phyloP scores from a whole-genome alignment of 2,797 vertebrate species.

The Peromyscus aztecus region DNA sequence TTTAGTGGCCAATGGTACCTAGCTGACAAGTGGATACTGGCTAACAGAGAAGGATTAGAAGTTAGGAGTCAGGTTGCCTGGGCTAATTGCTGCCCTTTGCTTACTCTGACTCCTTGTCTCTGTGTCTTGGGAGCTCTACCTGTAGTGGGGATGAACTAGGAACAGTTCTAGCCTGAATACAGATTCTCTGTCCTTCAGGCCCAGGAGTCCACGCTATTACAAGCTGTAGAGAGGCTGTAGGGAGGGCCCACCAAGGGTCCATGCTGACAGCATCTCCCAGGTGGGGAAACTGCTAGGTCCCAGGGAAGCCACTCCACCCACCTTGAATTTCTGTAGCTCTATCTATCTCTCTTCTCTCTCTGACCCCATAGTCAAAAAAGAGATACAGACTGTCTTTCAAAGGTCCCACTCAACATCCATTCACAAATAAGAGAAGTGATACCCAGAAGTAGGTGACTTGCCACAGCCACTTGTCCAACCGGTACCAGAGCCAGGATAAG shows the following conservation, averaged over 20 bases:
- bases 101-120: neutral
- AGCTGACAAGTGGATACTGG: rapidly evolving
- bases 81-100: neutral
- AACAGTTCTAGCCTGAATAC: neutral
- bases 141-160: neutral
- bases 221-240: rapidly evolving
- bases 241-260: neutral
- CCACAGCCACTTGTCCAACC: neutral
- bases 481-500: neutral
- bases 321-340: neutral
- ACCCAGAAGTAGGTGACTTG: neutral
- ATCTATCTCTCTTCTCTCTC: rapidly evolving
- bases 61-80: neutral
- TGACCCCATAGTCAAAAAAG: neutral
- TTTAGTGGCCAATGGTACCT: neutral
- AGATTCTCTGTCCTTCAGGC: neutral
- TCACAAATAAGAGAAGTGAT: neutral
- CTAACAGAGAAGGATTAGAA: rapidly evolving
- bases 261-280: neutral
- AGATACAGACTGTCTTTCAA: neutral
- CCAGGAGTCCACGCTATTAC: rapidly evolving
- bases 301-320: neutral
- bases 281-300: neutral
- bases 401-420: neutral
- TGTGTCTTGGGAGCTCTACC: neutral